Conservation (phyloP, 2,797 vertebrate genomes). For the Botia kubotai region DNA sequence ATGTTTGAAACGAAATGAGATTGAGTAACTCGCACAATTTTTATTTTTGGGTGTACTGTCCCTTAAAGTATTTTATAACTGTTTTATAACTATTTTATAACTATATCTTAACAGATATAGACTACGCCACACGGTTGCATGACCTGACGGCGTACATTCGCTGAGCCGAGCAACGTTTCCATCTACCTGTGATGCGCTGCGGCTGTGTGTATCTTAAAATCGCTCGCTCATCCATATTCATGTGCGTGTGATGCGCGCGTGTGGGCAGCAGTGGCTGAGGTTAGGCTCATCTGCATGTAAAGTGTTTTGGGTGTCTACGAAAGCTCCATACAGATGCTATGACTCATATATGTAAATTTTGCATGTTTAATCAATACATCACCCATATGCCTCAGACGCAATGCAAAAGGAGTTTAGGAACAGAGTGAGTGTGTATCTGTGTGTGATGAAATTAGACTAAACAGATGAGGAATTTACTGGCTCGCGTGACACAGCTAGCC, state of each 20-base stretch:
- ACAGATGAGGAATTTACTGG: constrained; percentile 17
- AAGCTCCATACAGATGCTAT: constrained; percentile 44
- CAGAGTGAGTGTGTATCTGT: not conserved
- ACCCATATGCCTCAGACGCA: not conserved
- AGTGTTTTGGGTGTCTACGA: constrained; percentile 44
- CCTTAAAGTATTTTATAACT: not conserved
- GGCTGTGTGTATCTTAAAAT: constrained; percentile 37
- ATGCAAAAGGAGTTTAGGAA: constrained; percentile 4
- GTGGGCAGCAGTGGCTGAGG: constrained; percentile 44
- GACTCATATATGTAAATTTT: constrained; percentile 44
- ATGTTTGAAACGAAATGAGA: not conserved
- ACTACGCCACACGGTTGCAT: not conserved
- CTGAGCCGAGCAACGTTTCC: not conserved
- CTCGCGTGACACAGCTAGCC: not conserved
- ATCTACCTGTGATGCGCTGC: constrained; percentile 20
- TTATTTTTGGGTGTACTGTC: not conserved
- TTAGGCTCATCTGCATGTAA: constrained; percentile 51
- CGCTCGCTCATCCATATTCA: constrained; percentile 43
- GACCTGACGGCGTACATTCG: not conserved
- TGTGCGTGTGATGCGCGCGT: constrained; percentile 25
- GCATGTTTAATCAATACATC: constrained; percentile 40
- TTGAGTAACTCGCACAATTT: not conserved
- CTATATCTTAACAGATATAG: not conserved
- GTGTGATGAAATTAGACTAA: constrained; percentile 23
- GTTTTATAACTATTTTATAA: too few species aligned